Percentiles rank a stretch among this genome's conserved stretches.
These are phyloP conservation scores for Epistrophe eligans DNA, from an alignment of 2,888 invertebrate genomes.

Conservation along the genomic window DNA sequence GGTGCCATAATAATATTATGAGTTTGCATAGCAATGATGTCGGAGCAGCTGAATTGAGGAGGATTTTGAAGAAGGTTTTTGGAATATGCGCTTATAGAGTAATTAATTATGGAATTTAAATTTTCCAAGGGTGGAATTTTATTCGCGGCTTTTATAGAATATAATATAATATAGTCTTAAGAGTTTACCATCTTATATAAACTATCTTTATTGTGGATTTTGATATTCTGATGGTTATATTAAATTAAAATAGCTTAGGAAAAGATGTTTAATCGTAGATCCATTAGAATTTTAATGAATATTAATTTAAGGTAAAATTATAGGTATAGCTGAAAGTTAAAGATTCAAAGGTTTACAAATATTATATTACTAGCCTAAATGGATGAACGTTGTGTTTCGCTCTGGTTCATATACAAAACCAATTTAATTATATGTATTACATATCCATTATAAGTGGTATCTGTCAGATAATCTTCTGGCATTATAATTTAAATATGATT, in stretches of 20 bases:
- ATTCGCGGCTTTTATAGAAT: neutral
- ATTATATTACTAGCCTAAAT: no score
- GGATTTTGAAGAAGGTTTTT: neutral
- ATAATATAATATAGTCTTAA: no score
- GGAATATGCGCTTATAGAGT: neutral
- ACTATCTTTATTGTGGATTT: neutral
- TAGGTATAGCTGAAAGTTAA: no score
- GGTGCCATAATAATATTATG: slow-evolving; percentile 44
- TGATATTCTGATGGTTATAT: neutral
- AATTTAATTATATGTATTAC: no score
- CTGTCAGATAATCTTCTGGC: no score
- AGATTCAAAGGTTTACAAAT: no score
- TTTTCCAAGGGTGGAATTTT: neutral
- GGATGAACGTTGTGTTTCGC: no score
- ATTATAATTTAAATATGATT: no score
- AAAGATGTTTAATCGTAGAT: neutral
- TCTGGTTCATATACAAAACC: no score
- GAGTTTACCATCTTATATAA: neutral
- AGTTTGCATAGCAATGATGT: slow-evolving; percentile 11
- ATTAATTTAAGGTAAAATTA: neutral
- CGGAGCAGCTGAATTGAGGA: neutral
- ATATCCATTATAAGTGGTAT: no score
- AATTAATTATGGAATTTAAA: slow-evolving; percentile 30
- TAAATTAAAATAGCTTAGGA: neutral
- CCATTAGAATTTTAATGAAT: neutral